These are phyloP conservation scores for Rattus rattus DNA, from an alignment of 2,113 vertebrate species.

Conservation along the genomic window DNA sequence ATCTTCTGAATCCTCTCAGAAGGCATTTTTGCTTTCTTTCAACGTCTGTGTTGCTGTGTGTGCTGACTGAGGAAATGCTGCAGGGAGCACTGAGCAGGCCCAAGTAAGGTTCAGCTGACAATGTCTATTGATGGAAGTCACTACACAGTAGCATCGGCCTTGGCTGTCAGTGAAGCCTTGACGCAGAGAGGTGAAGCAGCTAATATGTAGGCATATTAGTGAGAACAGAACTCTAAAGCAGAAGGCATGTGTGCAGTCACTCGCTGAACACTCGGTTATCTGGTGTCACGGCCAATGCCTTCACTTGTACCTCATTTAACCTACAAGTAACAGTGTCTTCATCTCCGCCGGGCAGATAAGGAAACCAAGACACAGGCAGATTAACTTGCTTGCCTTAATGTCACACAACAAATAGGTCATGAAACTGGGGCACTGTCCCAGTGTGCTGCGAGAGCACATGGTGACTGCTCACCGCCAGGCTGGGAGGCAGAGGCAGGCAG, in stretches of 20 bases:
- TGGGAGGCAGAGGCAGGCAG: neutral
- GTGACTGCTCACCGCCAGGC: neutral
- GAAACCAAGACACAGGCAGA: neutral
- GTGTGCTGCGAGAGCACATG: neutral
- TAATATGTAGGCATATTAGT: neutral
- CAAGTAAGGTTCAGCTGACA: neutral
- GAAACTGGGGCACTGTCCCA: neutral
- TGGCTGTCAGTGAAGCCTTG: neutral
- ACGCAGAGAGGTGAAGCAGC: neutral
- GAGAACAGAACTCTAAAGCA: neutral
- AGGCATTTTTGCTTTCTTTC: constrained; percentile 1
- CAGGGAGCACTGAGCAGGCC: neutral
- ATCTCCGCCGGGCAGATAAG: neutral
- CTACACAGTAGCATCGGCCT: neutral
- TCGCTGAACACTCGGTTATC: neutral
- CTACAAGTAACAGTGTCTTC: neutral
- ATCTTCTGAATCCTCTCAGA: constrained; percentile 8
- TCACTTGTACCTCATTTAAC: neutral
- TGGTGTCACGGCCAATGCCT: neutral
- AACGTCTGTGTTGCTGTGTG: neutral
- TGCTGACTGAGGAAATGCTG: neutral
- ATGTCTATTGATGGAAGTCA: neutral
- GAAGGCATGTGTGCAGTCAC: neutral
- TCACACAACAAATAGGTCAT: neutral
- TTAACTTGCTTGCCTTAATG: neutral